Conservation (phyloP, 2,797 vertebrate genomes). For the Amphiprion clarkii region DNA sequence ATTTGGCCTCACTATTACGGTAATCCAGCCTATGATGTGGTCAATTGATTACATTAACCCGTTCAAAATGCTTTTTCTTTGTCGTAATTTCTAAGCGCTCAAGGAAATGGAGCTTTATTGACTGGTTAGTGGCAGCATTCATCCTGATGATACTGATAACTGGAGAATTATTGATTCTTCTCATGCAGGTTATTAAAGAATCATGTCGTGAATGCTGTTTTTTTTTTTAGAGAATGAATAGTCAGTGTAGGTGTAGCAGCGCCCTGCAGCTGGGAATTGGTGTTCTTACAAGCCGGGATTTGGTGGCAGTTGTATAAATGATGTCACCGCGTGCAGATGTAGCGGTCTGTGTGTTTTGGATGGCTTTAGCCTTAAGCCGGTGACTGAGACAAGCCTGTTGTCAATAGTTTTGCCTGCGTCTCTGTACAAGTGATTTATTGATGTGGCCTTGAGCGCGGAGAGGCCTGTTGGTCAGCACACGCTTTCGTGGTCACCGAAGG, state of each 20-base stretch:
- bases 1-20: conserved; percentile 69
- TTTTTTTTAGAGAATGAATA: conserved; percentile 15
- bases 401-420: conserved; percentile 56
- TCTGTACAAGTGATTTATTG: conserved; percentile 66
- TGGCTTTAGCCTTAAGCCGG: conserved; percentile 49
- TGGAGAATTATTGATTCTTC: conserved; percentile 57
- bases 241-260: conserved; percentile 35
- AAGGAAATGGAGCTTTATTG: conserved; percentile 62
- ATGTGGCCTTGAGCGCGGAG: conserved; percentile 61
- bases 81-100: conserved; percentile 47
- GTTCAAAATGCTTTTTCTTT: conserved; percentile 61
- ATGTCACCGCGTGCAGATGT: conserved; percentile 68
- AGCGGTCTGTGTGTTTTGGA: conserved; percentile 57
- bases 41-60: conserved; percentile 74
- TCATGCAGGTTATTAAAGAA: conserved; percentile 48
- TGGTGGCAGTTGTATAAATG: conserved; percentile 79
- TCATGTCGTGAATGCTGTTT: conserved; percentile 16
- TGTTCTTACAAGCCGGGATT: conserved; percentile 66
- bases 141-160: conserved; percentile 55
- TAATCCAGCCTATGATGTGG: conserved; percentile 72
- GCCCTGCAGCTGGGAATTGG: conserved; percentile 66
- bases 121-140: conserved; percentile 39
- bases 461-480: conserved; percentile 55
- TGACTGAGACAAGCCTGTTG: conserved; percentile 62
- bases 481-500: conserved; percentile 56